Conservation (phyloP, 2,797 vertebrate species). For the Tamandua tetradactyla region DNA sequence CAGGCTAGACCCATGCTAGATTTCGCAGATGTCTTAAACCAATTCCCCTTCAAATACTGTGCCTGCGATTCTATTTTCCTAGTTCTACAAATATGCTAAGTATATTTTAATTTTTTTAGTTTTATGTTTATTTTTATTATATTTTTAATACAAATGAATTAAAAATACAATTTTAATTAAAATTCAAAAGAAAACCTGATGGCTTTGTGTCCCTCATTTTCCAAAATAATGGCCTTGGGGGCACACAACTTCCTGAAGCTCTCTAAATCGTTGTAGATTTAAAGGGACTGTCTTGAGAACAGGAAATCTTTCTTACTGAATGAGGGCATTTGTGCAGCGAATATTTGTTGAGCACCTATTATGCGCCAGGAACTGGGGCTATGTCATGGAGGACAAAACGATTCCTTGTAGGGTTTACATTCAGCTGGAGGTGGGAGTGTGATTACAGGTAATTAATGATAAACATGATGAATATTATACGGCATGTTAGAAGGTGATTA, state of each 20-base stretch:
- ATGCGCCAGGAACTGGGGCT: neutral
- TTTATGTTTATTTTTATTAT: conserved; percentile 12
- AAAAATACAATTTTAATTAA: conserved; percentile 45
- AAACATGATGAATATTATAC: neutral
- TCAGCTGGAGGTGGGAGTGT: neutral
- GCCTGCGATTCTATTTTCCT: neutral
- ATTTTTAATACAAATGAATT: conserved; percentile 35
- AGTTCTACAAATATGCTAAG: neutral
- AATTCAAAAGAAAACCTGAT: neutral
- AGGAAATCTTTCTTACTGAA: neutral
- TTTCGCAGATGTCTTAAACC: neutral
- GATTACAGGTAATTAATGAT: neutral
- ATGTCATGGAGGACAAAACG: neutral
- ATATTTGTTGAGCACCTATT: neutral
- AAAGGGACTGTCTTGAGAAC: neutral
- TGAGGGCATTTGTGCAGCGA: neutral
- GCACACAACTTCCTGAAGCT: neutral
- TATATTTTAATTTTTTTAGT: too few species aligned
- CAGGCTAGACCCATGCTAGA: neutral
- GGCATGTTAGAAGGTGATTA: neutral
- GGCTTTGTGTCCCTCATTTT: neutral
- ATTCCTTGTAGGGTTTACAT: neutral
- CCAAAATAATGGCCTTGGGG: neutral
- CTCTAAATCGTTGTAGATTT: neutral
- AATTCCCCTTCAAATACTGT: neutral